Evolutionary conservation across 2,797 vertebrate species (phyloP), one percentile per base, ranked within the genome.

Genomic region (Huso huso): DNA sequence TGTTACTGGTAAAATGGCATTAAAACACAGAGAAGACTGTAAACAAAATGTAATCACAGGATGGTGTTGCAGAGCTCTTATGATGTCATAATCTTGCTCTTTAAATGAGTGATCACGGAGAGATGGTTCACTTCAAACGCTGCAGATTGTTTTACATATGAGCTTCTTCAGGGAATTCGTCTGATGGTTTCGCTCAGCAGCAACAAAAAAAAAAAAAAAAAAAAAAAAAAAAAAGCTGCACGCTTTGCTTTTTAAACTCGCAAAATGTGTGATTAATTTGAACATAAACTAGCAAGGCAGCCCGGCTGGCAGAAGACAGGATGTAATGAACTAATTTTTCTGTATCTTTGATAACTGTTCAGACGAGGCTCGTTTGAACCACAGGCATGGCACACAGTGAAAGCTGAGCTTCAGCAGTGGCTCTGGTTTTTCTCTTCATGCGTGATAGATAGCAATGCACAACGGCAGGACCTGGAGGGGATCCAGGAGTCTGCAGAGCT

Each of bases 271-370:
- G 18, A 63, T 71, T 69, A 64, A 71, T 51, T 62, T 72, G 65
- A 72, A 65, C 65, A 12, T 73, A 77, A 37, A 75, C 75, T 84
- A 76, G 82, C 80, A 78, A 76, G 74, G 81, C 77, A 73, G 75
- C 67, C 73, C 72, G 74, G 74, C 72, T 78, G 76, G 78, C 81
- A 74, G 62, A 78, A 82, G 85, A 86, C 86, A 75, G 72, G 79
- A 80, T 85, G 79, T 83, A 86, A 89, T 87, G 85, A 90, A 86
- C 81, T 86, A 81, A 90, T 88, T 90, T 88, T 84, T 87, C 86
- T 76, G 78, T 87, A 81, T 82, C 83, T 83, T 72, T 84, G 87
- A 82, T 83, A 82, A 68, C 67, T 84, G 84, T 84, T 86, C 86
- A 89, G 82, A 80, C 77, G 84, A 82, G 80, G 76, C 75, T 78